phyloP scores from a whole-genome alignment of 2,113 vertebrate species.

The Indri indri region DNA sequence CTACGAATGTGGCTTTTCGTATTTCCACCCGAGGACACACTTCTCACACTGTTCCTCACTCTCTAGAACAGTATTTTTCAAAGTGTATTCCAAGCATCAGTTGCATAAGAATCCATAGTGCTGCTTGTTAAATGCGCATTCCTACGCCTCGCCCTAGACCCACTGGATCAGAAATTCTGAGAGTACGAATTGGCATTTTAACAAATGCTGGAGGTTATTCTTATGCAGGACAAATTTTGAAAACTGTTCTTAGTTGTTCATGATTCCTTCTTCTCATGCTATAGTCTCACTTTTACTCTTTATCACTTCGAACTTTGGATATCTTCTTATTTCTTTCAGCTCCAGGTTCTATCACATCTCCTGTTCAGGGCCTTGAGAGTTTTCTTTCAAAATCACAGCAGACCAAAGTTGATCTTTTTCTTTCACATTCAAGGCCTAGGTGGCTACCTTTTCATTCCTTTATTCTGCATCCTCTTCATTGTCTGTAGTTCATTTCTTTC shows the following conservation, averaged over 20 bases:
- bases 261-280: background rate
- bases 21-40: background rate
- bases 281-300: background rate
- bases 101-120: background rate
- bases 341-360: background rate
- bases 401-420: background rate
- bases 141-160: background rate
- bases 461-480: background rate
- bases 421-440: background rate
- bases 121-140: background rate
- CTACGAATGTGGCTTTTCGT: background rate
- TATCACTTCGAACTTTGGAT: background rate
- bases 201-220: background rate
- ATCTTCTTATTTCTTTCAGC: background rate
- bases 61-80: background rate
- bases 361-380: background rate
- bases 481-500: background rate
- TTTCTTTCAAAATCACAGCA: conserved; percentile 6
- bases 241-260: background rate
- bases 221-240: background rate
- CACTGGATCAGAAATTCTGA: background rate
- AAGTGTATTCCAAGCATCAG: background rate
- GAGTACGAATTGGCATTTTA: background rate
- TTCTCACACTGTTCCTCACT: background rate
- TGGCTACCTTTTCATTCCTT: background rate